Evolutionary conservation across 2,888 invertebrate genomes (phyloP).

Genomic region (Mimumesa dahlbomi): DNA sequence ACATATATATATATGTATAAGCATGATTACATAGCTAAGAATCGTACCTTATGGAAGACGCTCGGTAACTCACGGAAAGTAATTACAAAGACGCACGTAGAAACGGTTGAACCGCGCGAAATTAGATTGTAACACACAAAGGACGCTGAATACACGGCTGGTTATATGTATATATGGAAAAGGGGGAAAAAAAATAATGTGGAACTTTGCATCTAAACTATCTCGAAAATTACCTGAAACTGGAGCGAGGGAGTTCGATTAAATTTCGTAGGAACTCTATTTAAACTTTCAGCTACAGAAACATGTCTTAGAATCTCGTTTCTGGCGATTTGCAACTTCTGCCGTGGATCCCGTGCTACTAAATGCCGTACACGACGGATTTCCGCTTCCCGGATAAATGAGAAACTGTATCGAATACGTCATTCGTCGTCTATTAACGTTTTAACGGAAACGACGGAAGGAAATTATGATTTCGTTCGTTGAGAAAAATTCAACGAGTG

Average conservation of each 20-base stretch:
- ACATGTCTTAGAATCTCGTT: slow-evolving; percentile 1
- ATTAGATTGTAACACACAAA: neutral
- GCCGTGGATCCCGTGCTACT: neutral
- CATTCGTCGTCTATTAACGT: too few species aligned
- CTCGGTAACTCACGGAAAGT: neutral
- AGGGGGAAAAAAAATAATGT: neutral
- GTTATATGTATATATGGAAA: too few species aligned
- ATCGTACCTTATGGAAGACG: too few species aligned
- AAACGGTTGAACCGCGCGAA: neutral
- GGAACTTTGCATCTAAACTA: neutral
- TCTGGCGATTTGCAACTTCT: slow-evolving; percentile 1
- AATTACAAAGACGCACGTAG: neutral
- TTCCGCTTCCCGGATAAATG: neutral
- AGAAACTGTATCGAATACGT: too few species aligned
- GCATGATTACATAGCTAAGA: too few species aligned
- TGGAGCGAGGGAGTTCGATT: slow-evolving; percentile 3
- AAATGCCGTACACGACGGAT: neutral
- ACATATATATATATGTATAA: too few species aligned
- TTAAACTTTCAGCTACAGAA: slow-evolving; percentile 6
- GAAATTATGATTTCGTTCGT: too few species aligned
- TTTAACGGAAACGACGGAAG: too few species aligned
- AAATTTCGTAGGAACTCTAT: slow-evolving; percentile 9
- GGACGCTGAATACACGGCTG: neutral
- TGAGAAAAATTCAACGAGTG: too few species aligned
- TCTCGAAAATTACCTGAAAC: neutral